Evolutionary conservation across 2,113 vertebrate genomes (phyloP).

Genomic region (Bagarius yarrelli): DNA sequence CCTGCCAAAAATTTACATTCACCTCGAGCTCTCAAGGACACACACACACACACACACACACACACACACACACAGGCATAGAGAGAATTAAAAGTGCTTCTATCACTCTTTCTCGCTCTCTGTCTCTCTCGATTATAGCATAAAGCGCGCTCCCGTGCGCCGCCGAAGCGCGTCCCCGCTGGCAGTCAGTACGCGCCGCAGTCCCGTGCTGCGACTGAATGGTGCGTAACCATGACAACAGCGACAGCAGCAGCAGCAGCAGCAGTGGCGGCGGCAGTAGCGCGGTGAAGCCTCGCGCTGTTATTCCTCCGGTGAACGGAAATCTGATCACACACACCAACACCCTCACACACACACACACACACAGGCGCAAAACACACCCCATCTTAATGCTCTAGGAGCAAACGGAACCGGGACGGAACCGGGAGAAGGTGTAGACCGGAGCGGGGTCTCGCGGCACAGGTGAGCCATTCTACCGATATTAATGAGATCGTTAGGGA

Average conservation of each 20-base stretch:
- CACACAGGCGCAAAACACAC: background rate
- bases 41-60: slow-evolving; percentile 6
- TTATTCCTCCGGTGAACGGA: slow-evolving; percentile 16
- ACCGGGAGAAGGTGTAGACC: background rate
- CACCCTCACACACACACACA: background rate
- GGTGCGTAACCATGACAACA: slow-evolving; percentile 79
- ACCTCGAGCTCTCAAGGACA: slow-evolving; percentile 9
- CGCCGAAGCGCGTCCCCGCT: slow-evolving; percentile 16
- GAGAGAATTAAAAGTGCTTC: background rate
- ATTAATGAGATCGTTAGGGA: background rate
- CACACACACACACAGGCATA: background rate
- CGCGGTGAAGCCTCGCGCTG: slow-evolving; percentile 7
- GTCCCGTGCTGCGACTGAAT: slow-evolving; percentile 67
- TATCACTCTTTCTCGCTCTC: background rate
- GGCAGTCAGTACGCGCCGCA: slow-evolving; percentile 54
- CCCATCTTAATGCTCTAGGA: slow-evolving; percentile 5
- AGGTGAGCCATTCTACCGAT: background rate
- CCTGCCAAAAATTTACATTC: background rate
- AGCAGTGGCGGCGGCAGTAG: slow-evolving; percentile 43
- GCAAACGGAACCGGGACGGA: background rate
- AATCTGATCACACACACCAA: background rate
- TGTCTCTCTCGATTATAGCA: background rate
- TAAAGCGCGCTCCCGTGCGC: slow-evolving; percentile 11
- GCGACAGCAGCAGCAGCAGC: slow-evolving; percentile 69
- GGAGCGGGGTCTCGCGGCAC: slow-evolving; percentile 17